Base-by-base conservation (phyloP, 2,888 invertebrate species). In the Gisinianus flammeolus region DNA sequence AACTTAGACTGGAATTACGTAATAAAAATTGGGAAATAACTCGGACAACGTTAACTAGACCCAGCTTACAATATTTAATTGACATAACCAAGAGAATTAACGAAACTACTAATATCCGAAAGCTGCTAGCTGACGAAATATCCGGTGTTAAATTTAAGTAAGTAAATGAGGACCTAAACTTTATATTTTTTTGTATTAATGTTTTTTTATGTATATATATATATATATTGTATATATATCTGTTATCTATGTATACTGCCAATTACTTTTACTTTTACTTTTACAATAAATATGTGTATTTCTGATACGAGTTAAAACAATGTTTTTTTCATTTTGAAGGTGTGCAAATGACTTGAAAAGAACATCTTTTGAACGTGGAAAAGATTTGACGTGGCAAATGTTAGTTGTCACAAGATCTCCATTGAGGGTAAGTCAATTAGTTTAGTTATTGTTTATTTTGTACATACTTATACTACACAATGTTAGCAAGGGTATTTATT, bases 1-100 rank as follows among this genome's bases (percentile, higher is more conserved):
- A 90, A 84, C 91, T 91, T 24, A 54, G 83, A 66, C 28, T 52
- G 44, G 74, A 78, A 28, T 12, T 52, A 56, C 19, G 70, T 24
- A 73, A 78, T 31, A 77, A 73, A 56, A 73, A 67, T 73, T 77
- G 73, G 73, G 70, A 74, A 33, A 33, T 44, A 12, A 33, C 62
- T 5, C 54, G 62, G n/a, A 16, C 74, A 28, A 35, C 35, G 5
- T 69, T 73, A 19, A 66, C 66, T n/a, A 74, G 74, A 33, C 78
- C 74, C 28, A 67, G 69, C 16, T 62, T 69, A 30, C 81, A 82
- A 44, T 83, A 83, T 77, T 72, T 83, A 31, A 62, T 80, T 10
- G 82, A 81, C 26, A 64, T 83, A 22, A 77, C 76, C 2, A 82
- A 82, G 72, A 79, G 80, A 72, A 79, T 84, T 54, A 78, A 81